These are phyloP conservation scores for Podocnemis expansa DNA, from an alignment of 2,113 vertebrate species.

Conservation along the genomic window DNA sequence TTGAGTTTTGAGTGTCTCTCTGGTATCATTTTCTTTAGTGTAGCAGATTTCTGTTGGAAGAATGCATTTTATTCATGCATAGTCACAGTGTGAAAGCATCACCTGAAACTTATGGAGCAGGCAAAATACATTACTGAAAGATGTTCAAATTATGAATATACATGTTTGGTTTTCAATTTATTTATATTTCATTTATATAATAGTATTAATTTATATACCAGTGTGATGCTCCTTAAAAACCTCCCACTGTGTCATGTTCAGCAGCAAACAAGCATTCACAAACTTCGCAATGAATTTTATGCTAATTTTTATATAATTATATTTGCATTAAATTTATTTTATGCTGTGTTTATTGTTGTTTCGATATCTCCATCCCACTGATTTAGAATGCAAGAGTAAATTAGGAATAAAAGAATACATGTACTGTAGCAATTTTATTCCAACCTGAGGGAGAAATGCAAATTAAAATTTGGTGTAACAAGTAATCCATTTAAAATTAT, in stretches of 20 bases:
- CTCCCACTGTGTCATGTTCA: not conserved
- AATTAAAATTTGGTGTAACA: not conserved
- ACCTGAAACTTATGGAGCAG: not conserved
- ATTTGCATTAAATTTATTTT: not conserved
- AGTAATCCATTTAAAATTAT: not conserved
- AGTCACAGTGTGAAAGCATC: not conserved
- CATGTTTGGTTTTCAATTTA: not conserved
- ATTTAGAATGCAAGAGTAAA: not conserved
- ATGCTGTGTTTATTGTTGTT: not conserved
- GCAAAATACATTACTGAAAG: not conserved
- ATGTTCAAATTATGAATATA: not conserved
- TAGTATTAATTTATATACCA: not conserved
- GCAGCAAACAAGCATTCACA: not conserved
- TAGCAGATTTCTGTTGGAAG: not conserved
- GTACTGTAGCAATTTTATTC: too few relatives aligned
- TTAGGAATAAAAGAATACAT: not conserved
- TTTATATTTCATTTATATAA: not conserved
- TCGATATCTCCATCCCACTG: not conserved
- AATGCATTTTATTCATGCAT: not conserved
- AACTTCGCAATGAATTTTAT: not conserved
- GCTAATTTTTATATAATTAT: not conserved
- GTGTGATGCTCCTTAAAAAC: not conserved
- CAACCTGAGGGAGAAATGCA: too few relatives aligned
- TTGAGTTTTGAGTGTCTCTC: not conserved
- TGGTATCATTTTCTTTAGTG: not conserved